Evolutionary conservation across 2,113 vertebrate genomes (phyloP).

Genomic region (Edolisoma coerulescens): DNA sequence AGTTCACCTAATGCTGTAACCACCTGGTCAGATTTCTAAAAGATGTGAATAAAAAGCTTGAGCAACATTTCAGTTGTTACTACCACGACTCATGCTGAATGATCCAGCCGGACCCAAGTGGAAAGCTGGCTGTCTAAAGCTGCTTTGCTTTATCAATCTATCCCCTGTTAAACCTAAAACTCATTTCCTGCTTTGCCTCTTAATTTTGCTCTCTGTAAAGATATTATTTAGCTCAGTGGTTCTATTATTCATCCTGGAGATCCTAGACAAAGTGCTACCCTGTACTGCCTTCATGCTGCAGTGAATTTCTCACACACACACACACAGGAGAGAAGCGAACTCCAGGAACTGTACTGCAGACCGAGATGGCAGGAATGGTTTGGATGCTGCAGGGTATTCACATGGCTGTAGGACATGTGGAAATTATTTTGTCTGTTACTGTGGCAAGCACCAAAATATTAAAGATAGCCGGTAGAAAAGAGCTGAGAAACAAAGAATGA

Average conservation of each 20-base stretch:
- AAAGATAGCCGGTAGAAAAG: background rate
- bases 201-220: background rate
- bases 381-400: background rate
- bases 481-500: background rate
- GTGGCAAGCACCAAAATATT: background rate
- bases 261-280: background rate
- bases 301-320: background rate
- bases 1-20: background rate
- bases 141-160: background rate
- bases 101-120: background rate
- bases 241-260: background rate
- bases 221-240: background rate
- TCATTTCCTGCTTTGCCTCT: background rate
- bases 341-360: background rate
- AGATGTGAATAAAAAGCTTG: background rate
- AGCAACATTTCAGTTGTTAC: background rate
- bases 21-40: background rate
- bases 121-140: background rate
- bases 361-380: background rate
- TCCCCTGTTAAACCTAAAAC: background rate
- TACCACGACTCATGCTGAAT: background rate
- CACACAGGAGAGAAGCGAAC: background rate
- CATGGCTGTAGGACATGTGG: fast-evolving
- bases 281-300: background rate
- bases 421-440: background rate